A percentile compares a stretch with the other conserved stretches of the same genome.
Conservation (phyloP, 2,797 vertebrate species). For the Nothura maculosa region DNA sequence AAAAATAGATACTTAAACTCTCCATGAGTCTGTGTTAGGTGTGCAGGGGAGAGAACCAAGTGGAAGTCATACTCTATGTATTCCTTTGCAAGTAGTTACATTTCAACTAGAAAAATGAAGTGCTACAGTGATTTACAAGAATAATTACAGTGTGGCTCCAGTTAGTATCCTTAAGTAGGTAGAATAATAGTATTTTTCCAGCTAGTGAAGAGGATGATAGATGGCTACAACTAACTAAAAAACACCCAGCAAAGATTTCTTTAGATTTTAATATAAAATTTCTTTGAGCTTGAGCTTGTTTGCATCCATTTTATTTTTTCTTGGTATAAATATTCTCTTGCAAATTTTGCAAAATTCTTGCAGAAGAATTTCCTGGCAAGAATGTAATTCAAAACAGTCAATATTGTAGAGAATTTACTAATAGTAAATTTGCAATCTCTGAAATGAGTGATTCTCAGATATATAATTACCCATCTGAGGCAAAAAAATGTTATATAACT, state of each 20-base stretch:
- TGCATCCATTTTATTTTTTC: neutral
- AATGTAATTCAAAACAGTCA: neutral
- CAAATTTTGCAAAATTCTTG: neutral
- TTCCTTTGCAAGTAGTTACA: neutral
- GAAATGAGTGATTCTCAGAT: neutral
- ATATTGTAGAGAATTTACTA: constrained; percentile 1
- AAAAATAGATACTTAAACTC: neutral
- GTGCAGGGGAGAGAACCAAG: neutral
- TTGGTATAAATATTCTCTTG: neutral
- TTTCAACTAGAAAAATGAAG: neutral
- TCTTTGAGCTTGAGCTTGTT: neutral
- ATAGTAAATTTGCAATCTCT: neutral
- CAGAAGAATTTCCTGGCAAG: neutral
- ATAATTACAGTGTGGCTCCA: neutral
- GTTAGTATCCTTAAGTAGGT: neutral
- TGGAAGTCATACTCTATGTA: neutral
- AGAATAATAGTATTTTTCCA: neutral
- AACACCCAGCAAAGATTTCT: neutral
- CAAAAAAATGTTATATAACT: neutral
- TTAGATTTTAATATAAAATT: neutral
- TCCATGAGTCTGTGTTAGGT: neutral
- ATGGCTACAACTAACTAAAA: neutral
- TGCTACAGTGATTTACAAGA: neutral
- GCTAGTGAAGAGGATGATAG: neutral
- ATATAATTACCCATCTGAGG: neutral